A percentile compares a stretch with the other conserved stretches of the same genome.
Evolutionary conservation across 2,888 invertebrate genomes (phyloP).

Genomic region (Venustoraphidia nigricollis): DNA sequence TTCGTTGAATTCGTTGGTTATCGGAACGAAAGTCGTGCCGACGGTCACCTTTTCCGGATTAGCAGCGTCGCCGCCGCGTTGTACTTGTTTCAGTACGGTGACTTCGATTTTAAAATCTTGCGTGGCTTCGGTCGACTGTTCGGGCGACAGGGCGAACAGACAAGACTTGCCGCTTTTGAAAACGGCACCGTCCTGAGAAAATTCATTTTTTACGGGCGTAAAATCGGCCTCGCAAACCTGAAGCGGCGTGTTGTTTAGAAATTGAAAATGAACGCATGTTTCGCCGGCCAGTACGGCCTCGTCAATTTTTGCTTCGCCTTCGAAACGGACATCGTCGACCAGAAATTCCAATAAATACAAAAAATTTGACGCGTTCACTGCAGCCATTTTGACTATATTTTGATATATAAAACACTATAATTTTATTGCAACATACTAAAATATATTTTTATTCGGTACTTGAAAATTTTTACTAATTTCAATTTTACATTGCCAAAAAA

Average conservation of each 20-base stretch:
- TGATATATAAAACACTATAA: not conserved
- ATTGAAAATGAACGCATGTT: conserved; percentile 45
- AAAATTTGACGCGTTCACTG: conserved; percentile 31
- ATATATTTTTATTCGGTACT: conserved; percentile 1
- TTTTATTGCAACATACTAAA: not conserved
- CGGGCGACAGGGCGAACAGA: conserved; percentile 43
- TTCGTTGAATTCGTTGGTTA: conserved; percentile 41
- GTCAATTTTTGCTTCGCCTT: conserved; percentile 30
- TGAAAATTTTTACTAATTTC: conserved; percentile 11
- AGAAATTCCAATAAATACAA: conserved; percentile 48
- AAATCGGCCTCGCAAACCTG: conserved; percentile 45
- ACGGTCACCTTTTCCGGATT: conserved; percentile 45
- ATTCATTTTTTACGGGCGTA: conserved; percentile 20
- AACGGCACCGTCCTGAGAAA: conserved; percentile 26
- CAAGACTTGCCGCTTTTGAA: conserved; percentile 52
- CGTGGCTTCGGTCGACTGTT: conserved; percentile 34
- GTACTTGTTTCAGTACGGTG: conserved; percentile 40
- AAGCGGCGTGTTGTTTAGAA: conserved; percentile 38
- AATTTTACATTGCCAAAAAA: conserved; percentile 8
- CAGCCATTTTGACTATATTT: conserved; percentile 19
- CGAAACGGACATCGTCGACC: conserved; percentile 34
- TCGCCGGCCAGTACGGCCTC: conserved; percentile 28
- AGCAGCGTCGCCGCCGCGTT: conserved; percentile 31
- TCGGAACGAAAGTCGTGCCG: conserved; percentile 40
- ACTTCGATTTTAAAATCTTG: conserved; percentile 39